phyloP scores from a whole-genome alignment of 2,113 vertebrate genomes.

The Zosterops hypoxanthus region DNA sequence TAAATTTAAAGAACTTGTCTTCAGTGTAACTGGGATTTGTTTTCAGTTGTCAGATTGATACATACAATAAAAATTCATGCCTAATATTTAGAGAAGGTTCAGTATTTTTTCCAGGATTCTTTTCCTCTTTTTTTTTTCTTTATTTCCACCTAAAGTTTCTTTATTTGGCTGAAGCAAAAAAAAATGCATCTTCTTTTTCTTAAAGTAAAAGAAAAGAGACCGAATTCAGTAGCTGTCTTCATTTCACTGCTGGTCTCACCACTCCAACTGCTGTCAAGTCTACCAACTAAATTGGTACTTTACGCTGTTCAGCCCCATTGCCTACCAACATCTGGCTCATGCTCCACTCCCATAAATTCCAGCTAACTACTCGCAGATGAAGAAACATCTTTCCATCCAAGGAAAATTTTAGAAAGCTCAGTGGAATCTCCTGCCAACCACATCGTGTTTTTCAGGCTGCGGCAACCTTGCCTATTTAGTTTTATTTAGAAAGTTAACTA shows the following conservation, averaged over 20 bases:
- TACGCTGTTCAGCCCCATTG: constrained; percentile 39
- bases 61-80: neutral
- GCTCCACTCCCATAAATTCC: constrained; percentile 56
- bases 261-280: constrained; percentile 36
- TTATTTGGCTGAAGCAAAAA: neutral
- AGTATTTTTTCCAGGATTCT: neutral
- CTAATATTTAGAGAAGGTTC: neutral
- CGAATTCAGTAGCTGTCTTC: constrained; percentile 25
- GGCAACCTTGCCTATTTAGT: constrained; percentile 34
- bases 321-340: constrained; percentile 55
- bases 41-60: neutral
- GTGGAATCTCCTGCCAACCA: constrained; percentile 46
- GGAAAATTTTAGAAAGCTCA: constrained; percentile 62
- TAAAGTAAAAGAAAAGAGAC: neutral
- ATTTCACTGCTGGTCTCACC: constrained; percentile 38
- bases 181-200: neutral
- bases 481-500: constrained; percentile 54
- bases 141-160: neutral
- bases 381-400: constrained; percentile 63
- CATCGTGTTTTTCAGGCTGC: neutral
- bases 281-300: constrained; percentile 52
- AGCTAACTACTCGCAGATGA: constrained; percentile 61
- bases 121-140: neutral
- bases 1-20: neutral
- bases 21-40: neutral